Conservation (phyloP, 1,140 invertebrate genomes). For the Hylaeus anthracinus region DNA sequence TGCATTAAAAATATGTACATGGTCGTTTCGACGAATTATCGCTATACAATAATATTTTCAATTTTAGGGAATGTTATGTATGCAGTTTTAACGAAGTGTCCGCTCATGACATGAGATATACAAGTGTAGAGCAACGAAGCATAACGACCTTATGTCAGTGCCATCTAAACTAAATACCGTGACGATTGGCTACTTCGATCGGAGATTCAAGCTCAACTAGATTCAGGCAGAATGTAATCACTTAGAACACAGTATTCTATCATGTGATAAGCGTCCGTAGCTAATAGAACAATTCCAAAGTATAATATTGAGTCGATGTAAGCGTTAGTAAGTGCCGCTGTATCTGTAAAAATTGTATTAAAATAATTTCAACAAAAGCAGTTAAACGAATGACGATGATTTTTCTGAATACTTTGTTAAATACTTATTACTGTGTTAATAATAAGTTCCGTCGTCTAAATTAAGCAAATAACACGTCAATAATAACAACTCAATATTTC, state of each 20-base stretch:
- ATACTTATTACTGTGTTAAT: neutral
- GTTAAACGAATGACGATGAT: too few species aligned
- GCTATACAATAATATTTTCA: neutral
- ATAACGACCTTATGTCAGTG: conserved; percentile 43
- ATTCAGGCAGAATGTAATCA: neutral
- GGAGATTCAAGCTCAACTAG: neutral
- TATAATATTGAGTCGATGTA: neutral
- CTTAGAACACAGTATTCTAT: neutral
- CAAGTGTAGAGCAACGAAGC: conserved; percentile 28
- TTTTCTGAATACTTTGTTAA: neutral
- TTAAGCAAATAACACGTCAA: neutral
- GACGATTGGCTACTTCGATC: conserved; percentile 4
- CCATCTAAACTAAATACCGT: conserved; percentile 28
- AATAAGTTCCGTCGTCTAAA: neutral
- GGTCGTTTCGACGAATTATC: too few species aligned
- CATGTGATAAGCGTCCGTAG: neutral
- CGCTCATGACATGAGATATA: neutral
- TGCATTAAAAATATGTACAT: too few species aligned
- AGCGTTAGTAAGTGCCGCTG: neutral
- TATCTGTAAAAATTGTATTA: neutral
- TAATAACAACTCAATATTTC: neutral
- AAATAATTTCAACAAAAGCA: neutral
- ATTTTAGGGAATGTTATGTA: neutral
- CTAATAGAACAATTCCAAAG: neutral
- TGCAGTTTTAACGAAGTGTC: neutral